Evolutionary conservation across 2,888 invertebrate species (phyloP).

Genomic region (Dynastes grantii): DNA sequence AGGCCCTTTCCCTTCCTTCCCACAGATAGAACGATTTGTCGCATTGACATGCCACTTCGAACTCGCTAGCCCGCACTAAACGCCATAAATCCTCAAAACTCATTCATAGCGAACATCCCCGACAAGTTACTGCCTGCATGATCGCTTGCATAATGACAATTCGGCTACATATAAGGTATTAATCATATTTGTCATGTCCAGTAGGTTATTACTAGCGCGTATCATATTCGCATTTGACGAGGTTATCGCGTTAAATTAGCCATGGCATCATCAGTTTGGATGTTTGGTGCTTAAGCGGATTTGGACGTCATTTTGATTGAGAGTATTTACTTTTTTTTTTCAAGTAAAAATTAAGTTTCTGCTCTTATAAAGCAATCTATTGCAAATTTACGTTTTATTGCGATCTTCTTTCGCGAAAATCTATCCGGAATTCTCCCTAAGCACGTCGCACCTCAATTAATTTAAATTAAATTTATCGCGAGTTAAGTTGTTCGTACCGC

Average conservation of each 20-base stretch:
- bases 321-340: no score
- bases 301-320: no score
- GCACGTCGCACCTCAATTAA: conserved; percentile 46
- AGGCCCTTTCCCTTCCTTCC: neutral
- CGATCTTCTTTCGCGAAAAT: neutral
- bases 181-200: conserved; percentile 11
- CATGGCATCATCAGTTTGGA: no score
- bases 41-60: neutral
- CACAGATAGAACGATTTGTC: neutral
- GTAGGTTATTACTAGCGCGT: neutral
- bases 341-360: no score
- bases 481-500: conserved; percentile 49
- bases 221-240: no score
- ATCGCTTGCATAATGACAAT: no score
- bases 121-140: no score
- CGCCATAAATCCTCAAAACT: neutral
- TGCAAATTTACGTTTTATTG: neutral
- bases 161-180: neutral
- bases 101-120: neutral
- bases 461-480: conserved; percentile 53
- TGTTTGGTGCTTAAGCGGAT: no score
- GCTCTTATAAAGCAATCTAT: no score
- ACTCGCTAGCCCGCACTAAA: neutral
- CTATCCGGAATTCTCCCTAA: neutral
- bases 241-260: no score